Percentiles rank a stretch among this genome's conserved stretches.
Evolutionary conservation across 2,888 invertebrate species (phyloP).

Genomic region (Byasa hedistus): DNA sequence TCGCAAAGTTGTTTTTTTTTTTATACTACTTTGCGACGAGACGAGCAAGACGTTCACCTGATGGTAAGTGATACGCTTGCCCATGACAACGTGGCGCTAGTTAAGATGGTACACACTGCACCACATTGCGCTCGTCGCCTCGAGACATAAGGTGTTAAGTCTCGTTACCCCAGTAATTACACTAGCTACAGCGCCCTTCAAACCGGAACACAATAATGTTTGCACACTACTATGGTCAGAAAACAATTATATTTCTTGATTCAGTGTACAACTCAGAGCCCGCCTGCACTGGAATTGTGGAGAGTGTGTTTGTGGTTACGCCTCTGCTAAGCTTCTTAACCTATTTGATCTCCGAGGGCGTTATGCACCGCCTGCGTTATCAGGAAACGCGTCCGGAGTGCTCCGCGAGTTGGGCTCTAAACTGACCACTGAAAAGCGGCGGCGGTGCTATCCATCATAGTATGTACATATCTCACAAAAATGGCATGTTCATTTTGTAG

Average conservation of each 20-base stretch:
- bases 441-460: too few relatives aligned
- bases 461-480: background rate
- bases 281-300: slow-evolving; percentile 9
- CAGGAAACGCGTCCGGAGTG: background rate
- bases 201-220: too few relatives aligned
- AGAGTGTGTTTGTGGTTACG: background rate
- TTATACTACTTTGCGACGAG: too few relatives aligned
- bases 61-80: too few relatives aligned
- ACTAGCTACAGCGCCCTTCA: too few relatives aligned
- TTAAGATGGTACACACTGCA: too few relatives aligned
- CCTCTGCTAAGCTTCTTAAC: slow-evolving; percentile 9
- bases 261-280: background rate
- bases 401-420: background rate
- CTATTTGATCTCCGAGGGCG: background rate
- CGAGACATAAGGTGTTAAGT: too few relatives aligned
- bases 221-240: slow-evolving; percentile 14
- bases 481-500: too few relatives aligned
- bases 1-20: slow-evolving; percentile 18
- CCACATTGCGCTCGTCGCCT: too few relatives aligned
- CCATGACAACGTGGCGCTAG: too few relatives aligned
- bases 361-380: background rate
- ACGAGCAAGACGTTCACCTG: too few relatives aligned
- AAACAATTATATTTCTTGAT: slow-evolving; percentile 13
- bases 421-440: background rate
- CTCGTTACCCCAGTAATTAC: too few relatives aligned